Evolutionary conservation across 2,113 vertebrate species (phyloP).

Genomic region (Hassar affinis): DNA sequence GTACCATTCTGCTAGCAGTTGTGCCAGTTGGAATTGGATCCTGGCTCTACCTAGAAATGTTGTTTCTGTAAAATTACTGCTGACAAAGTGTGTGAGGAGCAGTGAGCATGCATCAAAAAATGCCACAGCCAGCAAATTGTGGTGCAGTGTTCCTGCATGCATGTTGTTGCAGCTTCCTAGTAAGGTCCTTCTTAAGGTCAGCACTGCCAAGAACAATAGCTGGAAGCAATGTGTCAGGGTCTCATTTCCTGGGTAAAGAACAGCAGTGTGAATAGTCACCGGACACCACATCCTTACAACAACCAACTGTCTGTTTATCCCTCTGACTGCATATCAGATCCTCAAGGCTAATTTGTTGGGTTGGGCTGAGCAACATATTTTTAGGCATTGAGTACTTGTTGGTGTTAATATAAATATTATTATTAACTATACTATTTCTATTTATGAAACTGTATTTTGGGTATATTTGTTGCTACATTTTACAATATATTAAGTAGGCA

Average conservation of each 20-base stretch:
- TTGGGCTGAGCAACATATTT: background rate
- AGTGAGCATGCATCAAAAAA: constrained; percentile 12
- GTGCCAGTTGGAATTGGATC: background rate
- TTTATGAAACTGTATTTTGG: background rate
- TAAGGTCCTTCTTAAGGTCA: constrained; percentile 35
- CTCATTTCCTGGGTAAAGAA: constrained; percentile 53
- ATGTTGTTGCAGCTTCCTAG: constrained; percentile 22
- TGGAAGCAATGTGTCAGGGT: constrained; percentile 63
- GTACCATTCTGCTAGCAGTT: background rate
- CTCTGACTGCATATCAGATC: background rate
- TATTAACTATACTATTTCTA: no score
- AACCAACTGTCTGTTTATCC: background rate
- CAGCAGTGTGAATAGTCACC: constrained; percentile 22
- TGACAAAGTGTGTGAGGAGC: background rate
- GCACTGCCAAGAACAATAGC: constrained; percentile 65
- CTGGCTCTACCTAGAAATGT: background rate
- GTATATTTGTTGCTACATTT: background rate
- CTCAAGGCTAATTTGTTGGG: background rate
- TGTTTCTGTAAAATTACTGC: constrained; percentile 6
- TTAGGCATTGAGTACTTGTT: background rate
- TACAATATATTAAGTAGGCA: background rate
- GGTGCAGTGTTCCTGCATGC: constrained; percentile 42
- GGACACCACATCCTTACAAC: constrained; percentile 16
- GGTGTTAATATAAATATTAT: background rate
- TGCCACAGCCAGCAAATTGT: constrained; percentile 27